Conservation (phyloP, 2,888 invertebrate genomes). For the Macrosiphum euphorbiae region DNA sequence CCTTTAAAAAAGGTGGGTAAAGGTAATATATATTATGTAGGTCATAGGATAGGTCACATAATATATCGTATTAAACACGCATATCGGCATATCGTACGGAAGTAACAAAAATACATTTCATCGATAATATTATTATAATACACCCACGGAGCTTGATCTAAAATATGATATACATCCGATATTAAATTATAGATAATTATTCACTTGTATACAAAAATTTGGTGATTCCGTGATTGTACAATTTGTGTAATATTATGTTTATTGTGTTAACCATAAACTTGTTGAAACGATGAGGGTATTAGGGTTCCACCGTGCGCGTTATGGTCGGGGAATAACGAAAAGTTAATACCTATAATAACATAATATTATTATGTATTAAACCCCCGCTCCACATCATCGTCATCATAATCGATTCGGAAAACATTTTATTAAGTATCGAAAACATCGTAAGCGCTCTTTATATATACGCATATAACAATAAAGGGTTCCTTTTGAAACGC, state of each 20-base stretch:
- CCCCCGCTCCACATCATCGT: background rate
- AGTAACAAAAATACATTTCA: background rate
- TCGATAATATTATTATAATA: background rate
- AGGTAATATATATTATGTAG: background rate
- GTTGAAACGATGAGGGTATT: slow-evolving; percentile 12
- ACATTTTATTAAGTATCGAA: slow-evolving; percentile 55
- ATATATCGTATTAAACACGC: background rate
- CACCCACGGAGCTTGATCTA: background rate
- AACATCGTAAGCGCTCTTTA: slow-evolving; percentile 15
- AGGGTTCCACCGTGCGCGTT: background rate
- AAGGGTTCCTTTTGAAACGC: slow-evolving; percentile 51
- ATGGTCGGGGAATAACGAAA: slow-evolving; percentile 6
- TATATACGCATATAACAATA: slow-evolving; percentile 39
- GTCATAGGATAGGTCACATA: background rate
- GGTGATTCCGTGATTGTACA: background rate
- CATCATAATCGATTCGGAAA: slow-evolving; percentile 52
- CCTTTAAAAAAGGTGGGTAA: background rate
- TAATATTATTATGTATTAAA: slow-evolving; percentile 18
- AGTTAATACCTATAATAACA: slow-evolving; percentile 21
- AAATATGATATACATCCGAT: background rate
- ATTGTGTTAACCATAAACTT: slow-evolving; percentile 20
- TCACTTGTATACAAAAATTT: background rate
- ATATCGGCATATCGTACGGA: background rate
- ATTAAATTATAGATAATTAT: background rate
- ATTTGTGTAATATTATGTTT: background rate